Evolutionary conservation across 2,797 vertebrate species (phyloP).

Genomic region (Enteromius treurensis): DNA sequence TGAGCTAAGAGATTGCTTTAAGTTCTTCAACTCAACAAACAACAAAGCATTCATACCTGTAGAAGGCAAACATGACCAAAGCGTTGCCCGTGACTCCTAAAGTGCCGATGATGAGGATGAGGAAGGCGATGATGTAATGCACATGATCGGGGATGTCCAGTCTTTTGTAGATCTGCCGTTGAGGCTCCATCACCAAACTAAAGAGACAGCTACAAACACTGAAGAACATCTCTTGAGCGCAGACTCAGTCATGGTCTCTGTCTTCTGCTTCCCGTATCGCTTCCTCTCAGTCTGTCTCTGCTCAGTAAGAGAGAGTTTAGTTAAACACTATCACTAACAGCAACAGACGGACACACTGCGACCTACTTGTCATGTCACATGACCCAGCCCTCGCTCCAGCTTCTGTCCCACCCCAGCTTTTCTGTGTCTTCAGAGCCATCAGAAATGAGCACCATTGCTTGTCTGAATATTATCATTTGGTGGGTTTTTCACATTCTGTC

Average conservation of each 20-base stretch:
- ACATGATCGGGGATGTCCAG: constrained; percentile 76
- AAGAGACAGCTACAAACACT: neutral
- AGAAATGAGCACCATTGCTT: neutral
- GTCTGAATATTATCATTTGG: neutral
- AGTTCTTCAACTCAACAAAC: neutral
- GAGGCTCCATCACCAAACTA: constrained; percentile 53
- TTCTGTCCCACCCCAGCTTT: constrained; percentile 14
- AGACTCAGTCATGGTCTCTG: neutral
- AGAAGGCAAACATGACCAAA: constrained; percentile 79
- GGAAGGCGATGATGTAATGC: constrained; percentile 75
- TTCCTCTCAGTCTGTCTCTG: neutral
- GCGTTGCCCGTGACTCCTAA: constrained; percentile 76
- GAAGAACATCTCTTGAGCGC: neutral
- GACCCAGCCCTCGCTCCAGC: neutral
- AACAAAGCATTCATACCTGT: constrained; percentile 65
- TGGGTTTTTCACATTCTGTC: neutral
- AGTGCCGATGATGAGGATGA: constrained; percentile 73
- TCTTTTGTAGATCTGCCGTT: constrained; percentile 68
- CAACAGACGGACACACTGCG: neutral
- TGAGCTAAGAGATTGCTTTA: neutral
- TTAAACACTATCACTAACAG: neutral
- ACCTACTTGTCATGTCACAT: constrained; percentile 32
- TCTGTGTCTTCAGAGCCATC: neutral
- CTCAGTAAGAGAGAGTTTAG: neutral
- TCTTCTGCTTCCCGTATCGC: neutral